A percentile compares a stretch with the other conserved stretches of the same genome.
Conservation (phyloP, 2,797 vertebrate genomes). For the Sylvilagus floridanus region DNA sequence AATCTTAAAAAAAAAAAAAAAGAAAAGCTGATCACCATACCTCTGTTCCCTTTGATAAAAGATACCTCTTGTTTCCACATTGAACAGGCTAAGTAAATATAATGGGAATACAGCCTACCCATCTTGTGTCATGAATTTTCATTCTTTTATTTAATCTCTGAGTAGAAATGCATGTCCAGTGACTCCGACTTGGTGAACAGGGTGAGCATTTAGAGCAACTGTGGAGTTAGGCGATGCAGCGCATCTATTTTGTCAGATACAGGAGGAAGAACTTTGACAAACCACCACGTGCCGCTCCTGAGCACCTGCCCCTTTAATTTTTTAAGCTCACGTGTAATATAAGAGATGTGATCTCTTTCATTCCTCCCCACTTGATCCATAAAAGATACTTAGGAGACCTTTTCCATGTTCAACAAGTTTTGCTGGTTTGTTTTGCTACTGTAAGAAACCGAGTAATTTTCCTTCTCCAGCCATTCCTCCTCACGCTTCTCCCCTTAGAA, state of each 20-base stretch:
- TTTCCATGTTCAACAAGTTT: not conserved
- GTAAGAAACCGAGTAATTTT: slow-evolving; percentile 8
- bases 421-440: slow-evolving; percentile 12
- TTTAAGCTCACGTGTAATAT: not conserved
- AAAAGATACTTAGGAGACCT: not conserved
- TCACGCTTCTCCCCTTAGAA: not conserved
- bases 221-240: not conserved
- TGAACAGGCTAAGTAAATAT: not conserved
- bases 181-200: not conserved
- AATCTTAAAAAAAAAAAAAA: too few relatives aligned
- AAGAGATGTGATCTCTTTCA: not conserved
- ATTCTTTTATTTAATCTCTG: not conserved
- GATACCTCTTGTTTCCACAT: not conserved
- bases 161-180: not conserved
- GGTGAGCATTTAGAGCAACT: accelerated
- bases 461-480: not conserved
- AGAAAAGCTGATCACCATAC: not conserved
- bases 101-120: not conserved
- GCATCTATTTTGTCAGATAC: not conserved
- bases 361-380: not conserved
- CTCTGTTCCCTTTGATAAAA: slow-evolving; percentile 9
- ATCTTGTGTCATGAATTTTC: not conserved
- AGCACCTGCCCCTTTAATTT: not conserved
- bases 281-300: not conserved
- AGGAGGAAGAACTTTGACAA: not conserved